Evolutionary conservation across 2,113 vertebrate genomes (phyloP).

Genomic region (Natator depressus): DNA sequence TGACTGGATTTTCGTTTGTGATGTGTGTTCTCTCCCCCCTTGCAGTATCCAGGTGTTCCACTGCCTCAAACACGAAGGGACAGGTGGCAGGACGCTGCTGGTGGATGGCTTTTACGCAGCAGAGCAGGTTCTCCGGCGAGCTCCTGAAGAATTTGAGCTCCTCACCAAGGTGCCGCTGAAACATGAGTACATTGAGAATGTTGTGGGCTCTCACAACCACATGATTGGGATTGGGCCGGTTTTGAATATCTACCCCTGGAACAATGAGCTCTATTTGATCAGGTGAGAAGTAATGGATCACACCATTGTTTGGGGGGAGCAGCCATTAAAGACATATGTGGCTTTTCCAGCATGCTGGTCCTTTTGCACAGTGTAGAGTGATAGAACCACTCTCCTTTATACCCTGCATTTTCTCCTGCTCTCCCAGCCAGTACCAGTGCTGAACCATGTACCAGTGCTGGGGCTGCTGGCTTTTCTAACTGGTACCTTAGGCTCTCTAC

Average conservation of each 20-base stretch:
- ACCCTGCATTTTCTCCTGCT: neutral
- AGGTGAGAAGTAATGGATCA: constrained; percentile 71
- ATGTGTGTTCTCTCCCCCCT: neutral
- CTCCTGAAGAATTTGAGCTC: constrained; percentile 85
- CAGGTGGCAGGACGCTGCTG: constrained; percentile 89
- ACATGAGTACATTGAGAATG: constrained; percentile 90
- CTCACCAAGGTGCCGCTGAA: constrained; percentile 87
- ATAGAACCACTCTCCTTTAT: neutral
- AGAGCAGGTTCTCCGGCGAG: constrained; percentile 79
- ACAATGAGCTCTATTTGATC: constrained; percentile 92
- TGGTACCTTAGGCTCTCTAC: neutral
- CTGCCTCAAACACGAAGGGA: constrained; percentile 92
- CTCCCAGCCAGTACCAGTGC: neutral
- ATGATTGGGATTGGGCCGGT: constrained; percentile 89
- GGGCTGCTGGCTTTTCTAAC: neutral
- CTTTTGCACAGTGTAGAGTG: neutral
- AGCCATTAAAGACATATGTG: accelerated
- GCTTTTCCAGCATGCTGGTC: neutral
- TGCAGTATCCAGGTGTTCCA: constrained; percentile 94
- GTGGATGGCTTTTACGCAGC: constrained; percentile 94
- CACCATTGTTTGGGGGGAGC: accelerated
- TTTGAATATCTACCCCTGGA: constrained; percentile 92
- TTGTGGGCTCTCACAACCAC: constrained; percentile 85
- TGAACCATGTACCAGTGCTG: neutral
- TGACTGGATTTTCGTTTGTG: neutral